Evolutionary conservation across 2,888 invertebrate species (phyloP).

Genomic region (Axea sp.): DNA sequence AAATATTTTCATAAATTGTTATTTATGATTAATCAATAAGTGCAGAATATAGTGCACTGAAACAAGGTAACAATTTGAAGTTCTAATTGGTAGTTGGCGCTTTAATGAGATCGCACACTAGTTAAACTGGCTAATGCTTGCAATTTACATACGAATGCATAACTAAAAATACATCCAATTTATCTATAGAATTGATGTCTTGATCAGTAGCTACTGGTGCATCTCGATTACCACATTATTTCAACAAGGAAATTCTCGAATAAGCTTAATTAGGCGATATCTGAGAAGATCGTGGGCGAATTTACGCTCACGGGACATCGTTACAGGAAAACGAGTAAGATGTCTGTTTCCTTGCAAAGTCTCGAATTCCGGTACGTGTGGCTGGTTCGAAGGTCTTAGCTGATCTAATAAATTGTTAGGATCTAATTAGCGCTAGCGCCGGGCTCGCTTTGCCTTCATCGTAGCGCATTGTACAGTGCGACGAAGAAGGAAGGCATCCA

Average conservation of each 20-base stretch:
- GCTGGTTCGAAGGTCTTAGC: conserved; percentile 55
- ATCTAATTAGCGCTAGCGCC: conserved; percentile 51
- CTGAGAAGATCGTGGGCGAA: conserved; percentile 66
- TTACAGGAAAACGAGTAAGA: conserved; percentile 42
- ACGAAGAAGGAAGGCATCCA: conserved; percentile 13
- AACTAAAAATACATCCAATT: conserved; percentile 19
- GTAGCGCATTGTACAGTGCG: conserved; percentile 14
- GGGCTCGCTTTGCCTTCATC: conserved; percentile 39
- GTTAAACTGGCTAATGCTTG: conserved; percentile 13
- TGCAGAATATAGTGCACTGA: neutral
- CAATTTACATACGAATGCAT: conserved; percentile 11
- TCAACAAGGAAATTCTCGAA: conserved; percentile 68
- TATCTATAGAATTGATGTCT: conserved; percentile 17
- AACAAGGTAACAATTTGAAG: neutral
- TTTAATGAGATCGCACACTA: too few relatives aligned
- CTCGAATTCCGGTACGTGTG: conserved; percentile 49
- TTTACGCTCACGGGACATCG: conserved; percentile 61
- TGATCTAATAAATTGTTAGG: conserved; percentile 58
- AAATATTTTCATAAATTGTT: too few relatives aligned
- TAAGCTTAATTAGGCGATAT: conserved; percentile 77
- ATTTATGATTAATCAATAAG: too few relatives aligned
- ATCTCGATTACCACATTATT: conserved; percentile 32
- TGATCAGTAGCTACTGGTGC: conserved; percentile 2
- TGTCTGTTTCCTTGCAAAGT: conserved; percentile 49
- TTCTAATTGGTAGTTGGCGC: conserved; percentile 1